A percentile compares a stretch with the other conserved stretches of the same genome.
Evolutionary conservation across 2,797 vertebrate genomes (phyloP).

Genomic region (Pogoniulus pusillus): DNA sequence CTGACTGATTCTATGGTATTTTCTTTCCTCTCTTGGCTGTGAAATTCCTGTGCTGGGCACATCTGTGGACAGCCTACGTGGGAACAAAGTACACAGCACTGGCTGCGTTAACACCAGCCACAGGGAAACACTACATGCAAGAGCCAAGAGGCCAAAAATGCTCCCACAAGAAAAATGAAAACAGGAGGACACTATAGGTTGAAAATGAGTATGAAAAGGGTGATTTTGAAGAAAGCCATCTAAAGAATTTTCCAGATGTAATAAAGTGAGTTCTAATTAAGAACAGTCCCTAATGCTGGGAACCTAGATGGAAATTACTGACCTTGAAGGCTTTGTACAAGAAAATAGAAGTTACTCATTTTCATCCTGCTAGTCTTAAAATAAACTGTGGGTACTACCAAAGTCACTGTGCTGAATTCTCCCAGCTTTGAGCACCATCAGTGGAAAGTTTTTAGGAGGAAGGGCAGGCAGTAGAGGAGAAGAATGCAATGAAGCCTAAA

Average conservation of each 20-base stretch:
- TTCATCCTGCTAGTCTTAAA: constrained; percentile 42
- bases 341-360: constrained; percentile 33
- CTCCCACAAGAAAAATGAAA: background rate
- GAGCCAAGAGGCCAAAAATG: background rate
- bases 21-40: background rate
- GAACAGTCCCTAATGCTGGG: background rate
- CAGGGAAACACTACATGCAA: background rate
- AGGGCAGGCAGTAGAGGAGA: background rate
- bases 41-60: background rate
- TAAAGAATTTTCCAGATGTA: constrained; percentile 16
- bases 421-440: background rate
- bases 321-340: constrained; percentile 32
- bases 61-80: background rate
- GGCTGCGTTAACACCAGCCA: constrained; percentile 2
- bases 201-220: background rate
- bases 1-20: background rate
- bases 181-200: background rate
- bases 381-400: constrained; percentile 42
- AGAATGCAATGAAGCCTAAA: background rate
- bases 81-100: background rate
- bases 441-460: constrained; percentile 27
- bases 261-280: constrained; percentile 19
- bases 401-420: constrained; percentile 25
- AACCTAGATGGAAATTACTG: constrained; percentile 24
- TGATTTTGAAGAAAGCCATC: background rate